phyloP scores from a whole-genome alignment of 2,797 vertebrate genomes.

The Agapornis canus region DNA sequence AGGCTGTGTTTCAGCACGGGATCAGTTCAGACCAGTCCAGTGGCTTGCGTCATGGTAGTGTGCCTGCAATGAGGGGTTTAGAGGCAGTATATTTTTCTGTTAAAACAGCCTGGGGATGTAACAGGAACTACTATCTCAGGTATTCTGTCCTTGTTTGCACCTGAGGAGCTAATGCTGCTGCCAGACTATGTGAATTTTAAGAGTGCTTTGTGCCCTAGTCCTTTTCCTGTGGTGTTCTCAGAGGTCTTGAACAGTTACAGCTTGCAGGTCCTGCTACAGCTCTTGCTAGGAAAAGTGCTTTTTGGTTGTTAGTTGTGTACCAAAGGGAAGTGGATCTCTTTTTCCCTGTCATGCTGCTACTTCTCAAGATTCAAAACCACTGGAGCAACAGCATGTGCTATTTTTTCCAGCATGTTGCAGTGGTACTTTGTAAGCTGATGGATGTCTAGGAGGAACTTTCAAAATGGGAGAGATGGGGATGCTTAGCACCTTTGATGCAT shows the following conservation, averaged over 20 bases:
- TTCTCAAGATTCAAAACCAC: neutral
- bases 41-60: neutral
- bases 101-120: neutral
- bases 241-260: neutral
- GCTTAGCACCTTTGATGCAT: neutral
- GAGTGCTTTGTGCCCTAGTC: neutral
- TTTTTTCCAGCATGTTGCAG: neutral
- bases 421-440: neutral
- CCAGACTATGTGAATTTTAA: neutral
- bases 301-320: neutral
- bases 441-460: neutral
- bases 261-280: neutral
- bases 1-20: neutral
- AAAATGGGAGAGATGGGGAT: neutral
- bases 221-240: neutral
- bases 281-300: neutral
- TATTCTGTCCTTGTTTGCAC: neutral
- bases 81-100: neutral
- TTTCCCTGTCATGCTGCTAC: neutral
- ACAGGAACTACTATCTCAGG: too few species aligned
- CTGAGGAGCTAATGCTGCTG: neutral
- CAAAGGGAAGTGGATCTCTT: neutral
- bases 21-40: neutral
- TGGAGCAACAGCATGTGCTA: neutral
- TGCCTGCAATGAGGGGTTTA: neutral